A percentile compares a stretch with the other conserved stretches of the same genome.
Evolutionary conservation across 2,888 invertebrate genomes (phyloP).

Genomic region (Noctua janthina): DNA sequence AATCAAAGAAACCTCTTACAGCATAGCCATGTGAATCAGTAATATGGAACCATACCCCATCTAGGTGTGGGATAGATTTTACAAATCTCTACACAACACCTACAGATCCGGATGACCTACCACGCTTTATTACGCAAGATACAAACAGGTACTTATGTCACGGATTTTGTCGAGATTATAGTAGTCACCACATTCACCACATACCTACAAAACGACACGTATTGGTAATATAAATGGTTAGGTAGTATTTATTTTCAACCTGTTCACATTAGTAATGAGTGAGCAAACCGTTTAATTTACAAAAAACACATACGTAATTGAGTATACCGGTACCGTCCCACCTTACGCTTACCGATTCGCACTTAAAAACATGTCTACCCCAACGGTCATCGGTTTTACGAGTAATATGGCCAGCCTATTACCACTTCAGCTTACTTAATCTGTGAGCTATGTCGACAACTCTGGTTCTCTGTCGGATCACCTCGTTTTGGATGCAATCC

Average conservation of each 20-base stretch:
- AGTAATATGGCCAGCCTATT: too few relatives aligned
- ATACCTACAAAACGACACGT: conserved; percentile 9
- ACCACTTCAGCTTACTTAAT: too few relatives aligned
- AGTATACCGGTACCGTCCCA: too few relatives aligned
- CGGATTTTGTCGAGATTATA: conserved; percentile 4
- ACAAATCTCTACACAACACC: too few relatives aligned
- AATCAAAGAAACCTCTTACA: too few relatives aligned
- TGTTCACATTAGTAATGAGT: background rate
- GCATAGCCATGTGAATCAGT: background rate
- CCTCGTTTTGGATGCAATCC: too few relatives aligned
- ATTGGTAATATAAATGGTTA: conserved; percentile 4
- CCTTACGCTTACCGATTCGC: too few relatives aligned
- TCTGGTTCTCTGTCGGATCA: too few relatives aligned
- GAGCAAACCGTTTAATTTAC: background rate
- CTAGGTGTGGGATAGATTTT: background rate
- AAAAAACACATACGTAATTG: background rate
- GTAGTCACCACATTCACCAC: background rate
- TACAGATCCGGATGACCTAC: conserved; percentile 14
- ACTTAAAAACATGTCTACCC: too few relatives aligned
- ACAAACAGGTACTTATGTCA: conserved; percentile 1
- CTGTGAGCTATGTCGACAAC: too few relatives aligned
- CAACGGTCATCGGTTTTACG: too few relatives aligned
- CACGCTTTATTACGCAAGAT: background rate
- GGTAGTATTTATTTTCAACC: background rate
- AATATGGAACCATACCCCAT: background rate